These are phyloP conservation scores for Microplitis demolitor DNA, from an alignment of 1,140 invertebrate genomes.

Conservation along the genomic window DNA sequence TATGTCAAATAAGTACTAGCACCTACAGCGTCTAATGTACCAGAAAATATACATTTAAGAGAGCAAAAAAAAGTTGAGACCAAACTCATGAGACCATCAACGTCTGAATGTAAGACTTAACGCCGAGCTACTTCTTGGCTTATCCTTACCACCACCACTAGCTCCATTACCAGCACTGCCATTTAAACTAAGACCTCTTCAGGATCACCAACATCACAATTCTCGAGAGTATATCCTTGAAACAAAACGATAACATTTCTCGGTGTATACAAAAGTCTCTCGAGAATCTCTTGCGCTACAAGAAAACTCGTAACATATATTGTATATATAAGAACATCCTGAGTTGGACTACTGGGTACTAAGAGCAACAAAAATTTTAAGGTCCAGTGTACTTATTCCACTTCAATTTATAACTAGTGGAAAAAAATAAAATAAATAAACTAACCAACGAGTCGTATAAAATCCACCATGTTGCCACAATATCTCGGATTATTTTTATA, in stretches of 20 bases:
- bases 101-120: conserved; percentile 1
- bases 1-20: conserved; percentile 11
- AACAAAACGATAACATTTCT: conserved; percentile 18
- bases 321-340: background rate
- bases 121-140: background rate
- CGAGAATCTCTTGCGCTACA: background rate
- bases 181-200: too few relatives aligned
- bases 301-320: background rate
- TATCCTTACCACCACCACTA: background rate
- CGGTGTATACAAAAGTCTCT: conserved; percentile 9
- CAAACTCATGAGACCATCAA: background rate
- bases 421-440: background rate
- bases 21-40: conserved; percentile 20
- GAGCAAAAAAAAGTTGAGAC: background rate
- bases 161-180: too few relatives aligned
- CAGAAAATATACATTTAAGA: conserved; percentile 24
- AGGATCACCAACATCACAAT: background rate
- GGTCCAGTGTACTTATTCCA: background rate
- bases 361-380: background rate
- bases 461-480: background rate
- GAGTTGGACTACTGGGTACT: too few relatives aligned
- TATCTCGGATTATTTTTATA: background rate
- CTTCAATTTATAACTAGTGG: background rate
- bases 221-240: conserved; percentile 4
- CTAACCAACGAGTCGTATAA: background rate